Percentiles rank a stretch among this genome's conserved stretches.
Evolutionary conservation across 2,888 invertebrate genomes (phyloP).

Genomic region (Crocallis elinguaria): DNA sequence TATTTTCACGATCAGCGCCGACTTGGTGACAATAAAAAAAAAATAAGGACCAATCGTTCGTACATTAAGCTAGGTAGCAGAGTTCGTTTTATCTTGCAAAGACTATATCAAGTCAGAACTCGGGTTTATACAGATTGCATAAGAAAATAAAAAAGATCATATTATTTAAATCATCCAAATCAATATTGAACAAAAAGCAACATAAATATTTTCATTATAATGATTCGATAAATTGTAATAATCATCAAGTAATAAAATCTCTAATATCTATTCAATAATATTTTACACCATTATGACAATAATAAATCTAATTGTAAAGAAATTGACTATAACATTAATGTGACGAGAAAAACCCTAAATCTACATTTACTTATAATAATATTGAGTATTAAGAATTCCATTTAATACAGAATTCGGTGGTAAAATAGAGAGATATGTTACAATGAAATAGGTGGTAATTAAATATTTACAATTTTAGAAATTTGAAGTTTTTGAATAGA

Average conservation of each 20-base stretch:
- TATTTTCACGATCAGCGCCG: no score
- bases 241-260: constrained; percentile 22
- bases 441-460: constrained; percentile 39
- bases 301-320: constrained; percentile 40
- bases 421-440: constrained; percentile 64
- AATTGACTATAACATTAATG: constrained; percentile 70
- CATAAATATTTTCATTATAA: constrained; percentile 23
- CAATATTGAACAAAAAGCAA: constrained; percentile 26
- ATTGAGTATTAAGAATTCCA: constrained; percentile 67
- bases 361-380: constrained; percentile 37
- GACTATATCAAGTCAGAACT: background rate
- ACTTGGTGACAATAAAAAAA: no score
- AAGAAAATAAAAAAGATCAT: background rate
- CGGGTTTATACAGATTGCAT: background rate
- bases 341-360: constrained; percentile 67
- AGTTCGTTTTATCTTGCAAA: no score
- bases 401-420: constrained; percentile 64
- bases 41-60: no score
- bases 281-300: constrained; percentile 52
- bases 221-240: constrained; percentile 15
- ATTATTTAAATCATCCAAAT: constrained; percentile 14
- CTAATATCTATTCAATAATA: constrained; percentile 33
- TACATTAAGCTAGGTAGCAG: no score
- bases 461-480: constrained; percentile 32
- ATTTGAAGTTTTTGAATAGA: constrained; percentile 2